These are phyloP conservation scores for Eurytoma adleriae DNA, from an alignment of 2,888 invertebrate species.

Conservation along the genomic window DNA sequence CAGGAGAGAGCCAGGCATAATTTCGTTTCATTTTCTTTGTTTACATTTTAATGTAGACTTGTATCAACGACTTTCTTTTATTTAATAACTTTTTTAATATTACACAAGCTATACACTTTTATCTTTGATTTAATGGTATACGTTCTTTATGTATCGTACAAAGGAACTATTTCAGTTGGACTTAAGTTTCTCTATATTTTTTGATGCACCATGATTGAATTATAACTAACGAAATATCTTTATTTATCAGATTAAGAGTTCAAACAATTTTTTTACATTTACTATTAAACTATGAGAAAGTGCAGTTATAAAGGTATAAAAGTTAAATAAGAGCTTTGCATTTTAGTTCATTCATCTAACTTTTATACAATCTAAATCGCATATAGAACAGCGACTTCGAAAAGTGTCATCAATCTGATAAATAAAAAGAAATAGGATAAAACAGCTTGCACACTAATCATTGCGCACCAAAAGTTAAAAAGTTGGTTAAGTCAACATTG, in stretches of 20 bases:
- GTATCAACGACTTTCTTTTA: constrained; percentile 50
- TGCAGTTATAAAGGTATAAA: constrained; percentile 16
- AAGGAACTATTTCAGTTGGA: constrained; percentile 37
- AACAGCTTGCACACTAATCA: constrained; percentile 7
- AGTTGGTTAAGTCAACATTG: constrained; percentile 3
- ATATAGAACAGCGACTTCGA: constrained; percentile 36
- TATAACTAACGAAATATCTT: constrained; percentile 10
- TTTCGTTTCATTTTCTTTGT: constrained; percentile 46
- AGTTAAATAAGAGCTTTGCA: constrained; percentile 29
- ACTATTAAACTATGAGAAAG: background rate
- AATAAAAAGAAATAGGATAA: constrained; percentile 45
- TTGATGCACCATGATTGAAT: constrained; percentile 30
- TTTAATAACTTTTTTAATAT: constrained; percentile 32
- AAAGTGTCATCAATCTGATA: constrained; percentile 28
- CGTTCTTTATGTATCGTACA: constrained; percentile 51
- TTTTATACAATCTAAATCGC: constrained; percentile 23
- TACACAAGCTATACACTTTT: constrained; percentile 50
- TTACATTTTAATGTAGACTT: constrained; percentile 31
- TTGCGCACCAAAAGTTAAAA: constrained; percentile 24
- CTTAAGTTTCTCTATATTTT: background rate
- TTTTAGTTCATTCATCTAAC: constrained; percentile 24
- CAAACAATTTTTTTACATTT: constrained; percentile 5
- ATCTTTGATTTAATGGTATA: constrained; percentile 47
- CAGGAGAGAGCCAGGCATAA: constrained; percentile 68
- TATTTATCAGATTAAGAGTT: constrained; percentile 35